These are phyloP conservation scores for Tachycineta bicolor DNA, from an alignment of 2,113 vertebrate genomes.

Conservation along the genomic window DNA sequence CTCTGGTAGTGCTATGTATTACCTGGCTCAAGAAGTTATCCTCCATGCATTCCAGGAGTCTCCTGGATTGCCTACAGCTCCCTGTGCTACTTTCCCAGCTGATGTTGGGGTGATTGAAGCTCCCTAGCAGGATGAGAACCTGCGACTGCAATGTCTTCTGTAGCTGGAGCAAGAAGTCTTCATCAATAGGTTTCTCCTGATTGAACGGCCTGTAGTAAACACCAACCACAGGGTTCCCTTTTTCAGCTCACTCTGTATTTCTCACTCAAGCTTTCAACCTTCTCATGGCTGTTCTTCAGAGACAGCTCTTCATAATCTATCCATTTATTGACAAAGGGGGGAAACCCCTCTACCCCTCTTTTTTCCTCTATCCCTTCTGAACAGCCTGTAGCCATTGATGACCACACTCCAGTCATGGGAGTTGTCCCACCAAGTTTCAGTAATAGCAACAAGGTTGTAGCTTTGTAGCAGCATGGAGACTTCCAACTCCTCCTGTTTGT, in stretches of 20 bases:
- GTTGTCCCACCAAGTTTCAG: background rate
- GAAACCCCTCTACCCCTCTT: background rate
- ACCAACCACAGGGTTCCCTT: background rate
- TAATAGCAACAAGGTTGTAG: background rate
- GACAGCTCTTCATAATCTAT: background rate
- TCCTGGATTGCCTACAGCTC: background rate
- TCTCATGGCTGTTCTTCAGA: background rate
- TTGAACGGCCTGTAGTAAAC: background rate
- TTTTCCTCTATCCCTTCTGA: background rate
- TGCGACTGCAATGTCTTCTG: background rate
- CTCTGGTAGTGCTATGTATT: background rate
- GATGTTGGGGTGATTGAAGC: background rate
- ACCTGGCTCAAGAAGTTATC: background rate
- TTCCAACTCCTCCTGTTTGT: background rate
- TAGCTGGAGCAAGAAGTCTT: background rate
- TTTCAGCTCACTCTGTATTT: background rate
- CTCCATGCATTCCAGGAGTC: background rate
- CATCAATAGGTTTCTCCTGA: background rate
- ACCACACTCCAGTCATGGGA: background rate
- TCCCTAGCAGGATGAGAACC: background rate
- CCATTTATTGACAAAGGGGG: background rate
- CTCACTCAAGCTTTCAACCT: background rate
- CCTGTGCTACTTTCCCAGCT: background rate
- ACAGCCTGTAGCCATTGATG: background rate
- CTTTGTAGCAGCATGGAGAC: background rate